A percentile compares a stretch with the other conserved stretches of the same genome.
phyloP scores from a whole-genome alignment of 2,797 vertebrate genomes.

The Mus minutoides region DNA sequence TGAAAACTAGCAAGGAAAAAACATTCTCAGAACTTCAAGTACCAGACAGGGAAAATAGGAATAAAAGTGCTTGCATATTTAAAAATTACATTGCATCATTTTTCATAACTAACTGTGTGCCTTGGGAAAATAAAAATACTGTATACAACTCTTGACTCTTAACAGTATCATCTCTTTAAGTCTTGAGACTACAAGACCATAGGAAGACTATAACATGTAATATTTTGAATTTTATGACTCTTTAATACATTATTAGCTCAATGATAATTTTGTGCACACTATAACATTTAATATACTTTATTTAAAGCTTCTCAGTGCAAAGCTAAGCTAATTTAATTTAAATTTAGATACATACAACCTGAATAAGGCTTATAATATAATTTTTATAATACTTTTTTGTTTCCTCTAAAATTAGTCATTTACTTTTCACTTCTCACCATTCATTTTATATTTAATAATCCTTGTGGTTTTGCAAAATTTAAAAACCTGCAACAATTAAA shows the following conservation, averaged over 20 bases:
- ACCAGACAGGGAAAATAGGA: background rate
- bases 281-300: slow-evolving; percentile 3
- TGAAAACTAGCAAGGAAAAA: slow-evolving; percentile 38
- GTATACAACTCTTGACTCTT: background rate
- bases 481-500: background rate
- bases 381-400: background rate
- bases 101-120: slow-evolving; percentile 37
- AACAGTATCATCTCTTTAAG: slow-evolving; percentile 2
- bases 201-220: background rate
- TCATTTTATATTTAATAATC: background rate
- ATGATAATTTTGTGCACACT: background rate
- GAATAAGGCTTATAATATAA: background rate
- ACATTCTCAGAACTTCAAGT: background rate
- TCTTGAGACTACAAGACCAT: background rate
- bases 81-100: slow-evolving; percentile 46
- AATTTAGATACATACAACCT: background rate
- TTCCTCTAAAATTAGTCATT: slow-evolving; percentile 19
- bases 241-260: background rate
- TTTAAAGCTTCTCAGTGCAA: background rate
- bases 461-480: background rate
- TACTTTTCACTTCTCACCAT: background rate
- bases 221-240: background rate
- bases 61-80: slow-evolving; percentile 33
- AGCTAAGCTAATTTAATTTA: slow-evolving; percentile 21
- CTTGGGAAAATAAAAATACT: slow-evolving; percentile 6